Evolutionary conservation across 2,888 invertebrate species (phyloP).

Genomic region (Drosophila anomelani): DNA sequence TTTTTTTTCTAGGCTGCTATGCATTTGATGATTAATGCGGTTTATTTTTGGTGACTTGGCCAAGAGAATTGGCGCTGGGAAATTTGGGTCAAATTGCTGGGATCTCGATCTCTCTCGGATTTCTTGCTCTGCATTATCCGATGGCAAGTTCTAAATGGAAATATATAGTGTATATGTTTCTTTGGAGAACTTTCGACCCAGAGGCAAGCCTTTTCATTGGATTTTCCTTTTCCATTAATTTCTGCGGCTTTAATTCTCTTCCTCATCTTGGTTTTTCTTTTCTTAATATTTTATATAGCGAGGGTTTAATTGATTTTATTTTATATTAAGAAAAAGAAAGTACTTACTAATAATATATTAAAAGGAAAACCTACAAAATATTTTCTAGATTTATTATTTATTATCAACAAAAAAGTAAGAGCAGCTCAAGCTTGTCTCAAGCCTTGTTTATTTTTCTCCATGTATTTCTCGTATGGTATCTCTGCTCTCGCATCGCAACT

Average conservation of each 20-base stretch:
- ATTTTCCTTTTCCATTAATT: not conserved
- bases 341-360: not conserved
- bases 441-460: not conserved
- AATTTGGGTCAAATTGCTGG: conserved; percentile 25
- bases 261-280: not conserved
- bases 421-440: not conserved
- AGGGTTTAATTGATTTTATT: not conserved
- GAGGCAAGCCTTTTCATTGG: conserved; percentile 9
- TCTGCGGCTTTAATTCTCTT: not conserved
- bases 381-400: not conserved
- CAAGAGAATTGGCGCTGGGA: conserved; percentile 8
- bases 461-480: conserved; percentile 7
- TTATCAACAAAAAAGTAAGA: not conserved
- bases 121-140: not conserved
- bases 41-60: conserved; percentile 40
- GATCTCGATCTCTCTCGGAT: not conserved
- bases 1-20: conserved; percentile 15
- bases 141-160: conserved; percentile 32
- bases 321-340: too few species aligned
- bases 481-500: conserved; percentile 19
- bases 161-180: not conserved
- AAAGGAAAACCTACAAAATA: not conserved
- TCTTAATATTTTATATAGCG: not conserved
- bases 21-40: conserved; percentile 42
- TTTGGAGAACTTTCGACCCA: conserved; percentile 5